Conservation (phyloP, 2,797 vertebrate species). For the Alosa sapidissima region DNA sequence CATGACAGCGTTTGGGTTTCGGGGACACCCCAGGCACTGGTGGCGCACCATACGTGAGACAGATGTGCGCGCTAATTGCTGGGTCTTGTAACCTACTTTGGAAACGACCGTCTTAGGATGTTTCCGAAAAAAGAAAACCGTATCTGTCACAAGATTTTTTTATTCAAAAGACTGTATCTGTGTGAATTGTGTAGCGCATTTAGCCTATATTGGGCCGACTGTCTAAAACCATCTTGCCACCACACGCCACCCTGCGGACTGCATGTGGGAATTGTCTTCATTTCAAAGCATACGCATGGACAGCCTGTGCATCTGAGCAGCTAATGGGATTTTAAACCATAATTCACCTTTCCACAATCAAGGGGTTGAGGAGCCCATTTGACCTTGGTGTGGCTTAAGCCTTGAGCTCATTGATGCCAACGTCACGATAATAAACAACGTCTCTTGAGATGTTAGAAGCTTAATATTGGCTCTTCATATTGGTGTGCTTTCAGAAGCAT, state of each 20-base stretch:
- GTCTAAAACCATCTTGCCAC: neutral
- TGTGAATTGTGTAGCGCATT: neutral
- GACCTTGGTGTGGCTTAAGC: neutral
- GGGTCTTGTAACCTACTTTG: conserved; percentile 17
- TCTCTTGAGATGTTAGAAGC: neutral
- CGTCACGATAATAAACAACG: neutral
- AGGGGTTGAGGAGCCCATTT: neutral
- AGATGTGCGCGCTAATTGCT: conserved; percentile 14
- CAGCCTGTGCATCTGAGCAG: neutral
- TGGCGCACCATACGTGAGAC: conserved; percentile 12
- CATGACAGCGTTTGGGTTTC: neutral
- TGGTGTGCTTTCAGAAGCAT: neutral
- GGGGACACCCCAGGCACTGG: neutral
- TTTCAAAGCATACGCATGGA: neutral
- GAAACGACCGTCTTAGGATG: neutral
- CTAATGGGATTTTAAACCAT: neutral
- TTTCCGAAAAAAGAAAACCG: neutral
- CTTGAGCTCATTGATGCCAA: neutral
- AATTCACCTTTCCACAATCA: conserved; percentile 5
- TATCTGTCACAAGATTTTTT: neutral
- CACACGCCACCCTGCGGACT: neutral
- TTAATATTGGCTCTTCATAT: neutral
- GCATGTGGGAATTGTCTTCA: neutral
- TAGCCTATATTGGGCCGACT: neutral
- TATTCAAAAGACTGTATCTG: neutral